Percentiles rank a stretch among this genome's conserved stretches.
Evolutionary conservation across 2,797 vertebrate genomes (phyloP).

Genomic region (Urophycis tenuis): DNA sequence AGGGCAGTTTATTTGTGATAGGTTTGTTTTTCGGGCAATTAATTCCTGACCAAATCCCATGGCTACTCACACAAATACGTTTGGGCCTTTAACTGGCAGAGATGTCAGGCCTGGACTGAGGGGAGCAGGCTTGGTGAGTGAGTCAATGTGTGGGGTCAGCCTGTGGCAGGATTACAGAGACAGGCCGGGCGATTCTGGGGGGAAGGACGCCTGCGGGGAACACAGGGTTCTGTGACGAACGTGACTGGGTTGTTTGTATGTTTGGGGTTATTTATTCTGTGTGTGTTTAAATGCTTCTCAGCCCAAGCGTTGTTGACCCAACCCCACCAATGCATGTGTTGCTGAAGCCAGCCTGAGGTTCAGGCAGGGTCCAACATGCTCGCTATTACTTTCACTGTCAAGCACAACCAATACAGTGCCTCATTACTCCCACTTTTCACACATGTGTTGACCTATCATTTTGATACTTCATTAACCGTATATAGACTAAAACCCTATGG

Average conservation of each 20-base stretch:
- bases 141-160: background rate
- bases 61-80: slow-evolving; percentile 40
- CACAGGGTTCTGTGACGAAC: background rate
- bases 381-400: too few relatives aligned
- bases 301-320: background rate
- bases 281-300: background rate
- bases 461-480: too few relatives aligned
- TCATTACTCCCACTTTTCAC: too few relatives aligned
- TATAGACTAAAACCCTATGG: too few relatives aligned
- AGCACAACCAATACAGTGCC: too few relatives aligned
- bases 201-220: background rate
- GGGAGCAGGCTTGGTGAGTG: background rate
- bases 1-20: slow-evolving; percentile 6
- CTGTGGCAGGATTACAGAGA: background rate
- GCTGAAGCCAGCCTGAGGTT: background rate
- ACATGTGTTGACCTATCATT: too few relatives aligned
- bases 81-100: slow-evolving; percentile 33
- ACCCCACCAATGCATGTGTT: background rate
- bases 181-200: background rate
- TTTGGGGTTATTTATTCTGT: background rate
- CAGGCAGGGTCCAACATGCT: background rate
- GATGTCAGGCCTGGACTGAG: slow-evolving; percentile 32
- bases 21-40: slow-evolving; percentile 32
- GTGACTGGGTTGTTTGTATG: slow-evolving; percentile 4
- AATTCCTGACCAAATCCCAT: slow-evolving; percentile 49